These are phyloP conservation scores for Ceratoteleas bidentatus DNA, from an alignment of 1,140 invertebrate genomes.

Conservation along the genomic window DNA sequence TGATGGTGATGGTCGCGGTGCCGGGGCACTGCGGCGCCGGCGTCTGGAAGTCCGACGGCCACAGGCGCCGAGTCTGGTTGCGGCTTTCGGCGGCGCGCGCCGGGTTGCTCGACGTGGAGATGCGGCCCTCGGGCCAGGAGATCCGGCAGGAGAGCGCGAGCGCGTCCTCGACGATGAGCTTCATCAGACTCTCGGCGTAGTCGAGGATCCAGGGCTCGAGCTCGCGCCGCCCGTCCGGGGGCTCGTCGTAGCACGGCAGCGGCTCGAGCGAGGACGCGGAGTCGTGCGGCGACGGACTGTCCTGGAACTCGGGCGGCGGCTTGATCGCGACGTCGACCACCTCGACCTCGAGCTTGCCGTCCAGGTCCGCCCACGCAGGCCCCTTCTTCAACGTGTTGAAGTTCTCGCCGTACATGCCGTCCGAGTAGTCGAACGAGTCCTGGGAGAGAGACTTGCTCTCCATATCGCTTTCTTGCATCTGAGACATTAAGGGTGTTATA, in stretches of 20 bases:
- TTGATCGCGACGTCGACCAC: too few species aligned
- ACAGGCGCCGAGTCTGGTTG: constrained; percentile 81
- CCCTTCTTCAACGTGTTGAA: too few species aligned
- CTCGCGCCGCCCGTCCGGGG: constrained; percentile 52
- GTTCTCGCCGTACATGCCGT: too few species aligned
- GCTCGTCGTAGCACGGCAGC: constrained; percentile 70
- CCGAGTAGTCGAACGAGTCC: too few species aligned
- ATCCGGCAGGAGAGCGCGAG: constrained; percentile 76
- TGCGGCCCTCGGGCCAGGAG: constrained; percentile 78
- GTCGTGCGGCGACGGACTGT: constrained; percentile 77
- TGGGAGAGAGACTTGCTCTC: too few species aligned
- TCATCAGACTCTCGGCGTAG: constrained; percentile 73
- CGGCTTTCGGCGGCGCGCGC: constrained; percentile 56
- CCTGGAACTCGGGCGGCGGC: too few species aligned
- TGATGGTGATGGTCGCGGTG: constrained; percentile 76
- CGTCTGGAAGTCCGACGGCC: constrained; percentile 84
- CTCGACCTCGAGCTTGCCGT: too few species aligned
- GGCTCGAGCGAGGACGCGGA: constrained; percentile 75
- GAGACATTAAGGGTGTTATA: too few species aligned
- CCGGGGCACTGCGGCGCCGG: constrained; percentile 83
- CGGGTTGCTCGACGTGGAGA: constrained; percentile 51
- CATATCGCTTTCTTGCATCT: too few species aligned
- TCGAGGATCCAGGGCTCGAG: constrained; percentile 70
- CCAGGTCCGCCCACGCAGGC: too few species aligned
- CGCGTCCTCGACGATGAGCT: constrained; percentile 76